Evolutionary conservation across 2,888 invertebrate genomes (phyloP).

Genomic region (Dastarcus helophoroides): DNA sequence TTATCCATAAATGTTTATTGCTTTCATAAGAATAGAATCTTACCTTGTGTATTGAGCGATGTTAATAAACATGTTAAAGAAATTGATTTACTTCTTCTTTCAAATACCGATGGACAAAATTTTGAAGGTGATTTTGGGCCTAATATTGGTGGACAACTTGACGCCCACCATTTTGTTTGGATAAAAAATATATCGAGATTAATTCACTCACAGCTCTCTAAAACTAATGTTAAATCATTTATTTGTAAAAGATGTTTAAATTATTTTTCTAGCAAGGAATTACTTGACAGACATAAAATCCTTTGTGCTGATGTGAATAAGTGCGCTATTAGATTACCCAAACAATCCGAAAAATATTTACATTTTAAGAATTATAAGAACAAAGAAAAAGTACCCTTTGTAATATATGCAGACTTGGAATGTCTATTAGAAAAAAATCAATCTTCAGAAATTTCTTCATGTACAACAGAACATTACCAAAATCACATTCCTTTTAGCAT

Average conservation of each 20-base stretch:
- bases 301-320: slow-evolving; percentile 13
- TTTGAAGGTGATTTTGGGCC: slow-evolving; percentile 6
- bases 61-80: slow-evolving; percentile 8
- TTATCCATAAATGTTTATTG: too few relatives aligned
- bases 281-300: slow-evolving; percentile 4
- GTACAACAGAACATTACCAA: slow-evolving; percentile 10
- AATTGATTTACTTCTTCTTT: slow-evolving; percentile 13
- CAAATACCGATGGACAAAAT: slow-evolving; percentile 5
- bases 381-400: slow-evolving; percentile 1
- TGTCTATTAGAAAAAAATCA: background rate
- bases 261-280: slow-evolving; percentile 9
- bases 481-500: slow-evolving; percentile 15
- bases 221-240: slow-evolving; percentile 7
- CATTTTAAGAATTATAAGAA: background rate
- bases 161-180: slow-evolving; percentile 12
- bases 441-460: too few relatives aligned
- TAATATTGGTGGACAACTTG: background rate
- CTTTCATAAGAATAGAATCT: too few relatives aligned
- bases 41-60: too few relatives aligned
- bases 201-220: slow-evolving; percentile 9
- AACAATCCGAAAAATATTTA: slow-evolving; percentile 7
- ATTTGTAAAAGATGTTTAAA: slow-evolving; percentile 16
- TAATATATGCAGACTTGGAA: background rate
- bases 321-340: slow-evolving; percentile 10
- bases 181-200: slow-evolving; percentile 14